phyloP scores from a whole-genome alignment of 2,113 vertebrate genomes.

The Xiphorhynchus elegans region DNA sequence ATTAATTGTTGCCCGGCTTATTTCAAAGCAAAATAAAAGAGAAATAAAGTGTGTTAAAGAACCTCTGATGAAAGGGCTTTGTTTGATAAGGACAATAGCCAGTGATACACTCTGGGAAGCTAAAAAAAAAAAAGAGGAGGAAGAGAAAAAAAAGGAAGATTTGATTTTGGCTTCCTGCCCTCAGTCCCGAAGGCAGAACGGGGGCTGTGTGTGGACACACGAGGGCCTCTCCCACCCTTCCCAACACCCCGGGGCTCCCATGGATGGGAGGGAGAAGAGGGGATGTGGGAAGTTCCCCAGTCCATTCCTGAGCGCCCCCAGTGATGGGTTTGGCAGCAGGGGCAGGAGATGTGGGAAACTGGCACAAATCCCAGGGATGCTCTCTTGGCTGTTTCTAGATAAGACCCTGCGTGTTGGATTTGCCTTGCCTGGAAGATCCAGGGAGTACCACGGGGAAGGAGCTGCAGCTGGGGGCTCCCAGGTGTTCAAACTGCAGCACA shows the following conservation, averaged over 20 bases:
- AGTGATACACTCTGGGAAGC: slow-evolving; percentile 82
- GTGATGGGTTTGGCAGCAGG: accelerated
- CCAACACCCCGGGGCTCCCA: neutral
- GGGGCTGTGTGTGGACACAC: neutral
- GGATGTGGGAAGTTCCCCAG: neutral
- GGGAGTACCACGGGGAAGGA: accelerated
- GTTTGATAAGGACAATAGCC: slow-evolving; percentile 92
- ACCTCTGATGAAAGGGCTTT: slow-evolving; percentile 96
- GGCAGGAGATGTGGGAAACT: neutral
- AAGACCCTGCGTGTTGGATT: accelerated
- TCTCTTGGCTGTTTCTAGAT: neutral
- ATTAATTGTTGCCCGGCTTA: slow-evolving; percentile 99
- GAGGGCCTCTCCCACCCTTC: neutral
- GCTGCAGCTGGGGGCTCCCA: neutral
- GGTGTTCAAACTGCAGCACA: neutral
- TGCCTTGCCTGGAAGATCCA: neutral
- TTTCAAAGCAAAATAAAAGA: slow-evolving; percentile 99
- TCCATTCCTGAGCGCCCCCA: neutral
- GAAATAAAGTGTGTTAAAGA: slow-evolving; percentile 96
- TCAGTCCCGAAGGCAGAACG: slow-evolving; percentile 23
- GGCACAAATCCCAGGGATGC: neutral
- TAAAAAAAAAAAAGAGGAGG: neutral
- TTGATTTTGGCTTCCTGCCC: slow-evolving; percentile 76
- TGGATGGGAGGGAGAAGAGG: neutral
- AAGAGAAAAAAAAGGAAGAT: slow-evolving; percentile 34